Base-by-base conservation (phyloP, 2,113 vertebrate genomes). In the Atractosteus spatula region DNA sequence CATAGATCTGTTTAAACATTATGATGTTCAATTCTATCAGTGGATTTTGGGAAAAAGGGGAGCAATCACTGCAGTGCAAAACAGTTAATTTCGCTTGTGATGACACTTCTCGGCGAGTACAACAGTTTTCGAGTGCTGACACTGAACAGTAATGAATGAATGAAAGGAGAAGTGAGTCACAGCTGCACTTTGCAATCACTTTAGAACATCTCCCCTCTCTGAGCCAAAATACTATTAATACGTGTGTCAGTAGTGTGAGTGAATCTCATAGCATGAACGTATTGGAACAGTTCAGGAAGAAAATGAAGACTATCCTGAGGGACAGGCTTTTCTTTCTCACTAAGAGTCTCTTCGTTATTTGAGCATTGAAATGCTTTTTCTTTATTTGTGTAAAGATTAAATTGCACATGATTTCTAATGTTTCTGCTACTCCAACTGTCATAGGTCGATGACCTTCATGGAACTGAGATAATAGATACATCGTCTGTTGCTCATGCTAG, bases 301-400 rank as follows among this genome's bases (percentile, higher is more conserved):
- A 92, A 95, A 93, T 89, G 87, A 90, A 80, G 88, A 82, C 87
- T 84, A 90, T 93, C 95, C 93, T 91, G 85, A 80, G 93, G 91
- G 92, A 95, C 89, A 87, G 86, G 85, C 87, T 87, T 86, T 79
- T 73, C 87, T 89, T 87, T 88, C 84, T 86, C 91, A 93, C 87
- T 63, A 70, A 84, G 88, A 88, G 85, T 85, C 86, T 89, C 88
- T 90, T 92, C 93, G 93, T 95, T 97, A 94, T 92, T 90, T 89
- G 87, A 89, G 85, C 91, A 91, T 93, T 96, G 94, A 95, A 91
- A 86, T 84, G 82, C 91, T 93, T 88, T 87, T 76, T 89, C 91
- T 94, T 94, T 94, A 94, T 97, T 96, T 95, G 95, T 95, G 94
- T 89, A 93, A 94, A 97, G 94, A 97, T 97, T 98, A 97, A 98